Conservation (phyloP, 2,888 invertebrate genomes). For the Pristionchus maxplancki region DNA sequence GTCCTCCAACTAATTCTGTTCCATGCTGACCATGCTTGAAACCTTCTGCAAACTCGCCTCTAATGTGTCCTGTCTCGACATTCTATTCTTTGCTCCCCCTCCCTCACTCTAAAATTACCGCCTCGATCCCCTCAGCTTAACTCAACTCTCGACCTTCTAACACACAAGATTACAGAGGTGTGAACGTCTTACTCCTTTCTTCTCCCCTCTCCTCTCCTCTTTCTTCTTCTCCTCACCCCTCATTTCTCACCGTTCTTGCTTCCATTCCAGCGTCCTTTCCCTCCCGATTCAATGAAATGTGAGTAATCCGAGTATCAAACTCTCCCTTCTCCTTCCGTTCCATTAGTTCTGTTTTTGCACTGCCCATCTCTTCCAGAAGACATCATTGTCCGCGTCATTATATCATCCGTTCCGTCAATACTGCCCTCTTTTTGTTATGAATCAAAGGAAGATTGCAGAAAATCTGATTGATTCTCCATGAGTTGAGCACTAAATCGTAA, state of each 20-base stretch:
- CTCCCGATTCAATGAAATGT: slow-evolving; percentile 37
- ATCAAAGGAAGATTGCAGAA: not conserved
- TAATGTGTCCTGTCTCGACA: slow-evolving; percentile 43
- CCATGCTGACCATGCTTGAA: slow-evolving; percentile 39
- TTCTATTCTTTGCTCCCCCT: not conserved
- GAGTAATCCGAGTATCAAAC: slow-evolving; percentile 49
- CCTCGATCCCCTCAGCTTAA: slow-evolving; percentile 4
- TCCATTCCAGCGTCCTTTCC: slow-evolving; percentile 40
- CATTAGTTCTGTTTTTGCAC: slow-evolving; percentile 14
- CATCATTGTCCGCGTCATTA: slow-evolving; percentile 1
- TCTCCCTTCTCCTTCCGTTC: not conserved
- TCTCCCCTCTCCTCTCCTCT: not conserved
- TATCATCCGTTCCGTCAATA: not conserved
- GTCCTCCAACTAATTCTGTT: slow-evolving; percentile 36
- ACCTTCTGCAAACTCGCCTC: slow-evolving; percentile 34
- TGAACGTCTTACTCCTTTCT: slow-evolving; percentile 1
- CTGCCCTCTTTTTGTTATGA: not conserved
- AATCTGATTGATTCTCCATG: not conserved
- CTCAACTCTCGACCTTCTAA: slow-evolving; percentile 3
- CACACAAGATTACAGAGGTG: slow-evolving; percentile 24
- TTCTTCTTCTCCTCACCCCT: slow-evolving; percentile 7
- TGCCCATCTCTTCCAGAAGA: not conserved
- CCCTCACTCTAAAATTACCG: slow-evolving; percentile 36
- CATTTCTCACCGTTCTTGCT: slow-evolving; percentile 28
- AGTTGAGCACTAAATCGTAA: not conserved